A percentile compares a stretch with the other conserved stretches of the same genome.
Evolutionary conservation across 2,797 vertebrate genomes (phyloP).

Genomic region (Anguilla anguilla): DNA sequence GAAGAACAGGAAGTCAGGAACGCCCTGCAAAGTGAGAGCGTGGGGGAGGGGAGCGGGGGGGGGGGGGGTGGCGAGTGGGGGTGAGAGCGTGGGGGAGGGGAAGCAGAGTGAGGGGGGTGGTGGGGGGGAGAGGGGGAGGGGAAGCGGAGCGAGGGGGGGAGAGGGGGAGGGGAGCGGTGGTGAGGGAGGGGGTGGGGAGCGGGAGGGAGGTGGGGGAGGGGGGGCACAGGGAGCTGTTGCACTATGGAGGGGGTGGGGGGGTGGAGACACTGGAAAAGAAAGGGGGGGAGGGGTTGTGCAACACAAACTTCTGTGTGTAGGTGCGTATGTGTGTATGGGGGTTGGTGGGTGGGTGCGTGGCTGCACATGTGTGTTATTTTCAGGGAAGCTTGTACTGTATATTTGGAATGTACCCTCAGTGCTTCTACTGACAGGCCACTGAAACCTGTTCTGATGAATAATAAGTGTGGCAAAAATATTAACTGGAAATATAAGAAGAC

Average conservation of each 20-base stretch:
- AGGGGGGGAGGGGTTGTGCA: constrained; percentile 21
- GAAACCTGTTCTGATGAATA: neutral
- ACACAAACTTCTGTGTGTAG: constrained; percentile 25
- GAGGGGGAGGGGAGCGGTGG: neutral
- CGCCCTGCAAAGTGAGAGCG: constrained; percentile 70
- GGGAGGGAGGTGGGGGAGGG: neutral
- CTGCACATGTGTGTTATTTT: neutral
- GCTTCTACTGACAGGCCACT: neutral
- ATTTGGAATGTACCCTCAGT: neutral
- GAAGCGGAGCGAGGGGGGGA: neutral
- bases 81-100: constrained; percentile 17
- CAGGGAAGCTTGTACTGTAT: neutral
- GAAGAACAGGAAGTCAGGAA: constrained; percentile 88
- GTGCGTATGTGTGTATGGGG: neutral
- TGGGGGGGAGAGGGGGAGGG: neutral
- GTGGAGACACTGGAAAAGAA: constrained; percentile 26
- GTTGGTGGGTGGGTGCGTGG: neutral
- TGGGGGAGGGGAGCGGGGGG: neutral
- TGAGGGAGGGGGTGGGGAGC: constrained; percentile 47
- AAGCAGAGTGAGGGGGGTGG: too few species aligned
- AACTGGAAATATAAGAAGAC: neutral
- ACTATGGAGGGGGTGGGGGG: neutral
- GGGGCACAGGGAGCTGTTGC: neutral
- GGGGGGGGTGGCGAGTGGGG: neutral
- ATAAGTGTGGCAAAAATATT: neutral